Evolutionary conservation across 2,113 vertebrate genomes (phyloP).

Genomic region (Morone chrysops): DNA sequence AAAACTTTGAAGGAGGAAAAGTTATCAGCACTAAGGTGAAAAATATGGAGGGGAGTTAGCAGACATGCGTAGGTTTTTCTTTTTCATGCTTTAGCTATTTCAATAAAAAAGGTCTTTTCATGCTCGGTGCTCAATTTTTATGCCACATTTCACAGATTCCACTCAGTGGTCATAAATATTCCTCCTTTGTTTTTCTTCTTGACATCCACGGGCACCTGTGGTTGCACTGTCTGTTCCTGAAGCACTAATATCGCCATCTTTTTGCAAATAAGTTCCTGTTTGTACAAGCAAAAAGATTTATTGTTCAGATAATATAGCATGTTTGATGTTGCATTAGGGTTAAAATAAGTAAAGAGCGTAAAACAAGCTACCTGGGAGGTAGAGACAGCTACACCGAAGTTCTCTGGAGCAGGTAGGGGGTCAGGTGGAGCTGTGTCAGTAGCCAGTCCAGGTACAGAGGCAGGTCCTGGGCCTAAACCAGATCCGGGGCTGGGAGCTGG

Average conservation of each 20-base stretch:
- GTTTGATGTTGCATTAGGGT: background rate
- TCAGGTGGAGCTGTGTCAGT: slow-evolving; percentile 42
- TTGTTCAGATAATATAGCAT: background rate
- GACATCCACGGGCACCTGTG: slow-evolving; percentile 36
- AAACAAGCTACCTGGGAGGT: slow-evolving; percentile 84
- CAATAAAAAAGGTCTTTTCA: slow-evolving; percentile 53
- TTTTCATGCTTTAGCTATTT: slow-evolving; percentile 51
- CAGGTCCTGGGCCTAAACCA: slow-evolving; percentile 29
- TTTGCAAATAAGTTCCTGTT: background rate
- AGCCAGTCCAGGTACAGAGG: slow-evolving; percentile 31
- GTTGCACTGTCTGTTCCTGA: background rate
- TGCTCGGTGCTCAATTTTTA: slow-evolving; percentile 37
- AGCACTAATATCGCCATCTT: background rate
- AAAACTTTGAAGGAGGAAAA: slow-evolving; percentile 20
- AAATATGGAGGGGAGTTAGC: slow-evolving; percentile 49
- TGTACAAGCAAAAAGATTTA: background rate
- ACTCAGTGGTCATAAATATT: slow-evolving; percentile 44
- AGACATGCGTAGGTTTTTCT: slow-evolving; percentile 31
- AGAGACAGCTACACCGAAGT: slow-evolving; percentile 80
- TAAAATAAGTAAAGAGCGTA: background rate
- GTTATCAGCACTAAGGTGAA: slow-evolving; percentile 34
- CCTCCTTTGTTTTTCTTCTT: slow-evolving; percentile 42
- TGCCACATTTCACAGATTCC: slow-evolving; percentile 52
- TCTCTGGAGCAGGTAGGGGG: slow-evolving; percentile 74
- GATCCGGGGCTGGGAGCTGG: slow-evolving; percentile 83